phyloP scores from a whole-genome alignment of 2,797 vertebrate species.

The Chiloscyllium punctatum region DNA sequence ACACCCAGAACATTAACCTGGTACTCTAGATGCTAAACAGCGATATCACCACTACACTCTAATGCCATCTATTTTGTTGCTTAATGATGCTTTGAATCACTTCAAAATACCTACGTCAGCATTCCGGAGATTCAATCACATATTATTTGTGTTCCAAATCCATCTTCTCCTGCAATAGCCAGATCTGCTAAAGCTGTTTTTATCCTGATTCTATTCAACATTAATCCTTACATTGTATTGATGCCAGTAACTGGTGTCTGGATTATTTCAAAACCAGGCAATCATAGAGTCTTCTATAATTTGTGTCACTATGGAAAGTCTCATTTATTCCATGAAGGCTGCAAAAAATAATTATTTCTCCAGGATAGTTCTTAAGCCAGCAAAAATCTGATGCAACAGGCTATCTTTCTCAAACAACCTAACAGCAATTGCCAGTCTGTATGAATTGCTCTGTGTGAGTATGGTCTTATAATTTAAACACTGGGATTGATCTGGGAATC shows the following conservation, averaged over 20 bases:
- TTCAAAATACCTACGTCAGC: neutral
- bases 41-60: too few relatives aligned
- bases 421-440: neutral
- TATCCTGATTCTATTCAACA: neutral
- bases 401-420: neutral
- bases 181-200: neutral
- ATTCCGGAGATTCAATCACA: neutral
- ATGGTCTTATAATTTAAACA: neutral
- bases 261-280: neutral
- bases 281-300: neutral
- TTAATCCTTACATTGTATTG: neutral
- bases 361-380: neutral
- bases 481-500: neutral
- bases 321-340: neutral
- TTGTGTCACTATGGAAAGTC: neutral
- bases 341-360: neutral
- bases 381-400: neutral
- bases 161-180: neutral
- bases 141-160: neutral
- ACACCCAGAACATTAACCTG: too few relatives aligned
- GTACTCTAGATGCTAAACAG: too few relatives aligned
- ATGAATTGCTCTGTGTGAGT: neutral
- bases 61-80: neutral
- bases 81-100: neutral
- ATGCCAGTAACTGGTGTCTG: neutral